Evolutionary conservation across 2,888 invertebrate genomes (phyloP).

Genomic region (Sisyra nigra): DNA sequence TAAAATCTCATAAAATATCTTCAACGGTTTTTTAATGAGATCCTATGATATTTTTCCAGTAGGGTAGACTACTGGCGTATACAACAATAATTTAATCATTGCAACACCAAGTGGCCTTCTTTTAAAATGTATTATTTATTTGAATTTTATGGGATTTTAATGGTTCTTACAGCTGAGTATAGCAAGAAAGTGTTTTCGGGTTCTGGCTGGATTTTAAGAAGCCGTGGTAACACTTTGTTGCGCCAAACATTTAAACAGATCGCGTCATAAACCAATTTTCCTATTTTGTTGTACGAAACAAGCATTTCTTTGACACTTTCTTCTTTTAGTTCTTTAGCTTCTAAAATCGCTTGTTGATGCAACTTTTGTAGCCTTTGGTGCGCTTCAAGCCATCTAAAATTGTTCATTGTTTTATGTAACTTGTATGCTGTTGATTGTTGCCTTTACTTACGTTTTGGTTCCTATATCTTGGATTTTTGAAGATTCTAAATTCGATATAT

Average conservation of each 20-base stretch:
- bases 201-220: constrained; percentile 50
- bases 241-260: constrained; percentile 77
- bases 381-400: constrained; percentile 56
- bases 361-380: constrained; percentile 72
- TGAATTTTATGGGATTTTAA: no score
- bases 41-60: no score
- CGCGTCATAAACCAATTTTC: constrained; percentile 65
- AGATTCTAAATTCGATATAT: constrained; percentile 51
- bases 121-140: no score
- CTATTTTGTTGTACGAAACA: constrained; percentile 57
- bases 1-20: no score
- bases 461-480: constrained; percentile 53
- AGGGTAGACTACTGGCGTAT: neutral
- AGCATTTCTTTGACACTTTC: constrained; percentile 75
- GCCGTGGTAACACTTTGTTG: constrained; percentile 57
- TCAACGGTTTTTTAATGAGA: no score
- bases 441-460: constrained; percentile 34
- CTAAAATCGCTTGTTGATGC: constrained; percentile 74
- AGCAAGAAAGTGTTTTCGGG: constrained; percentile 56
- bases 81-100: neutral
- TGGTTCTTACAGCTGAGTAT: constrained; percentile 61
- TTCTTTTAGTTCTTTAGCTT: constrained; percentile 60
- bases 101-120: no score
- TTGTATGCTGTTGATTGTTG: no score
- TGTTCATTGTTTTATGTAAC: constrained; percentile 8